Evolutionary conservation across 2,888 invertebrate species (phyloP), one percentile per base, ranked within the genome.

Genomic region (Caenorhabditis japonica): DNA sequence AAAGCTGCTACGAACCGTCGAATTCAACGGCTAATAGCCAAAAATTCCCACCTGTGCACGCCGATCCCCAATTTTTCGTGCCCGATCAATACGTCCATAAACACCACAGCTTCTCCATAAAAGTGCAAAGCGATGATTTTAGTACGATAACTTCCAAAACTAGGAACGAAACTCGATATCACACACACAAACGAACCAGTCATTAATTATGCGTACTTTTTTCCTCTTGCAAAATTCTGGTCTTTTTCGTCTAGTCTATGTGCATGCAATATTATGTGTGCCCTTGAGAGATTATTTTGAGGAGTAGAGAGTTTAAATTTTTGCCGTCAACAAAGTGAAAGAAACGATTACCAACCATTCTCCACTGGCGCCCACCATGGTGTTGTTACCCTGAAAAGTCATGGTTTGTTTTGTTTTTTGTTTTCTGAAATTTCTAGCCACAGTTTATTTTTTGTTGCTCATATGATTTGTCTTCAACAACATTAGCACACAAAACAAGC

Each of bases 351-450:
- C 66, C 49, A 12, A 58, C 58, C 68, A 59, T 36, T 53, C 64
- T 12, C 64, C 64, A 10, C 56, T 52, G 21, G 52, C 61, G 56
- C 53, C 53, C 25, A 64, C 72, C 72, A 72, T 72, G 39, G 72
- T 56, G 41, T 72, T 72, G 59, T 72, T 72, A 59, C 72, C 72
- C 72, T 72, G 61, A 41, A 64, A 72, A 30, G 30, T 56, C 30
- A 17, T 17, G 17, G 1, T 55, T 17, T 25, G 36, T 15, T 51
- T 25, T 43, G n/a, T 7, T 17, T 47, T 41, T 8, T 19, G 15
- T 39, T 33, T 41, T 27, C n/a, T 13, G 12, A 38, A 41, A 27
- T 21, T 36, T 38, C 19, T 44, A 46, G 4, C n/a, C 17, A 36
- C 41, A 44, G 17, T 25, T 17, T 27, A n/a, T 10, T 30, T 47